Evolutionary conservation across 2,113 vertebrate species (phyloP).

Genomic region (Gymnorhina tibicen): DNA sequence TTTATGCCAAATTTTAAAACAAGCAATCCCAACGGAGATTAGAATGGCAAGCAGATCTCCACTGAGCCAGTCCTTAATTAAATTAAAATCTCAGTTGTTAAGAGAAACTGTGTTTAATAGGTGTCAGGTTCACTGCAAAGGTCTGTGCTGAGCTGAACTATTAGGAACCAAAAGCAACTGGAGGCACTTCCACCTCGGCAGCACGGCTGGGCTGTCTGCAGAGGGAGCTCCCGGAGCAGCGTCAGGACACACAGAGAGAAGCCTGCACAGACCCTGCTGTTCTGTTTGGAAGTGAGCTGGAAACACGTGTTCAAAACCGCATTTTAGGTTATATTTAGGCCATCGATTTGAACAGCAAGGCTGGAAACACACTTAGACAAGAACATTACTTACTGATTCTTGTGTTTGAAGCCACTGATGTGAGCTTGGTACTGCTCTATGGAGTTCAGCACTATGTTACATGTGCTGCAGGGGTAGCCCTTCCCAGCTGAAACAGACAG

Average conservation of each 20-base stretch:
- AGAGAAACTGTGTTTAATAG: background rate
- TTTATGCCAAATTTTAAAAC: background rate
- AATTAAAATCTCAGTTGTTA: background rate
- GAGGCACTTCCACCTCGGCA: background rate
- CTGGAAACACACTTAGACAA: background rate
- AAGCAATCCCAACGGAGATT: background rate
- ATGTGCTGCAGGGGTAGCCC: conserved; percentile 89
- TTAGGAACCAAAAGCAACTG: background rate
- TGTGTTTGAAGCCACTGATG: conserved; percentile 95
- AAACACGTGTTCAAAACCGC: background rate
- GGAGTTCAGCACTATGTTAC: conserved; percentile 94
- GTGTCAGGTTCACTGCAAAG: background rate
- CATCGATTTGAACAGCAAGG: background rate
- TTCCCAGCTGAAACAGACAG: conserved; percentile 83
- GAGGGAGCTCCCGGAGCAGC: background rate
- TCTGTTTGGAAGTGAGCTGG: background rate
- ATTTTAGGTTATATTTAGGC: background rate
- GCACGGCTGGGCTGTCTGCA: background rate
- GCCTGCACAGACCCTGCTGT: background rate
- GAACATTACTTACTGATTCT: conserved; percentile 88
- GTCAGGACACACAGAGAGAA: background rate
- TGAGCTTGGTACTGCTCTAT: conserved; percentile 98
- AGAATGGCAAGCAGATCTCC: background rate
- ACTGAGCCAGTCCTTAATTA: background rate
- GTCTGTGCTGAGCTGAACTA: background rate